Evolutionary conservation across 2,888 invertebrate genomes (phyloP).

Genomic region (Tanaodytes sp.): DNA sequence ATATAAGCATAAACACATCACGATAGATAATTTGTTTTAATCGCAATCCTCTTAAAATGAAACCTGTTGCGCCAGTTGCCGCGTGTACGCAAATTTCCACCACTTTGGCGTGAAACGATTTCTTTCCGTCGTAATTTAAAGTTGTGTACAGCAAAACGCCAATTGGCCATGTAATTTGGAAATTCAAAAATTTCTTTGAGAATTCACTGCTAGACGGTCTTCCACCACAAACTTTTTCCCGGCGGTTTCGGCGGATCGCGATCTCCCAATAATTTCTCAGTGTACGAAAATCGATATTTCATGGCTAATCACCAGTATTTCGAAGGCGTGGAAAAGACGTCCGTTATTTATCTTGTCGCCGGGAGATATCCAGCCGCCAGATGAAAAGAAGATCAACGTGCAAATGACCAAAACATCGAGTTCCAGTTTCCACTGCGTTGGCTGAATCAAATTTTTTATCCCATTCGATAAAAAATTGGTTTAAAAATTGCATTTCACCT

Average conservation of each 20-base stretch:
- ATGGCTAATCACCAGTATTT: conserved; percentile 73
- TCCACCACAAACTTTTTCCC: conserved; percentile 56
- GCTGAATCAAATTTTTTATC: too few relatives aligned
- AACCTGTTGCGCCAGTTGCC: conserved; percentile 15
- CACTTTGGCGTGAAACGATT: neutral
- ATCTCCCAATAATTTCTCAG: conserved; percentile 65
- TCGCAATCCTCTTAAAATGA: neutral
- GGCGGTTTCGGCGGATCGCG: conserved; percentile 38
- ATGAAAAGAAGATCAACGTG: conserved; percentile 38
- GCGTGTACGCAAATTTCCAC: neutral
- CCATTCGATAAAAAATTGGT: too few relatives aligned
- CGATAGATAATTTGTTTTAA: conserved; percentile 11
- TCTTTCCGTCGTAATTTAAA: conserved; percentile 15
- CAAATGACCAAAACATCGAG: conserved; percentile 29
- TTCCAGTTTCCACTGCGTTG: conserved; percentile 6
- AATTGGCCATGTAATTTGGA: conserved; percentile 26
- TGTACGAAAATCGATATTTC: conserved; percentile 73
- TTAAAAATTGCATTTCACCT: too few relatives aligned
- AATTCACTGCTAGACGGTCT: conserved; percentile 26
- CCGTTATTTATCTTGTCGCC: conserved; percentile 72
- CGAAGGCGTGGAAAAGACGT: conserved; percentile 73
- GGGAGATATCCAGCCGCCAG: conserved; percentile 57
- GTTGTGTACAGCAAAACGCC: conserved; percentile 2
- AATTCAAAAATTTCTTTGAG: conserved; percentile 32
- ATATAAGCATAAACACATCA: neutral